Evolutionary conservation across 2,888 invertebrate genomes (phyloP), one percentile per base, ranked within the genome.

Genomic region (Eristalis intricaria): DNA sequence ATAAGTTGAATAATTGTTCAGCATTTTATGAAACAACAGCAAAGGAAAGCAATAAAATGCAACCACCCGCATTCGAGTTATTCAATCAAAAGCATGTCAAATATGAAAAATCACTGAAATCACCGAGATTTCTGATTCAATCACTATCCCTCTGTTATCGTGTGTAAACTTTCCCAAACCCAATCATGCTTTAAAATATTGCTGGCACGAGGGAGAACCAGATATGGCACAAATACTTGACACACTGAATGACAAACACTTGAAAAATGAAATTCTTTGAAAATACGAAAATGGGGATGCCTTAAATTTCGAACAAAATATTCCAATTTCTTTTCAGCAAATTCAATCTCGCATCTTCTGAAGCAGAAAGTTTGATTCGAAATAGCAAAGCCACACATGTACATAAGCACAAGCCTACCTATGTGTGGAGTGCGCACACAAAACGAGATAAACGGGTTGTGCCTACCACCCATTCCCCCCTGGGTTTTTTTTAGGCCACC

Each of bases 341-440:
- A 56, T 77, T 56, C 38, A 65, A 71, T 73, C 73, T 68, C 23
- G 5, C 11, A 11, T 26, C 40, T 26, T 3, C 43, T 29, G 40
- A 75, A 74, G 63, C 64, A 58, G 63, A 69, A 84, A 69, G 61
- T 64, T 78, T 74, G 71, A 77, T 77, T 68, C 35, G 38, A n/a
- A 50, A 50, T 50, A 50, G 19, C 50, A 50, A 50, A 19, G 19
- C 19, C 50, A 50, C 7, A 19, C 26, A 1, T 26, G 26, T 19
- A 8, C 50, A 50, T 19, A 19, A 2, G 8, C 8, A 50, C 50
- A 50, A 50, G 19, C 50, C 19, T 50, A 50, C 50, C 50, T 32
- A 15, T n/a, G 23, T 69, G n/a, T 58, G 19, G 50, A 50, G 35
- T 71, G 56, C 61, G 43, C 65, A 73, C 23, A 73, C 66, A 63